Evolutionary conservation across 2,888 invertebrate genomes (phyloP).

Genomic region (Meiosimyza platycephala): DNA sequence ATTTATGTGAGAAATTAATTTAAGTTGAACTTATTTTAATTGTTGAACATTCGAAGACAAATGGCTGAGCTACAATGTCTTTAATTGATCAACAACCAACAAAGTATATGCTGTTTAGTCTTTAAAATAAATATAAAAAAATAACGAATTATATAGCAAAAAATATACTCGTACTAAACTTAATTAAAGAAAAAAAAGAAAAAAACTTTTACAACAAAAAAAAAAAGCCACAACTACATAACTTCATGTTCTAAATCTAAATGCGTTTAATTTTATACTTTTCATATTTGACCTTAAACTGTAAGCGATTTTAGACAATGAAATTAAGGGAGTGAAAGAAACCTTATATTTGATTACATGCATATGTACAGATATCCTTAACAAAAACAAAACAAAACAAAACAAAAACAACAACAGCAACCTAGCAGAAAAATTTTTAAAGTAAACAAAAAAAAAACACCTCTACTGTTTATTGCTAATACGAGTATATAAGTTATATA

Average conservation of each 20-base stretch:
- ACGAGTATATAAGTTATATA: not conserved
- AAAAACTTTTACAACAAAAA: constrained; percentile 23
- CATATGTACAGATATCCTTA: too few species aligned
- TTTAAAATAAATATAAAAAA: too few species aligned
- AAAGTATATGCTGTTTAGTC: too few species aligned
- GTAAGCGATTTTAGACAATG: constrained; percentile 41
- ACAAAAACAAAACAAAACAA: constrained; percentile 12
- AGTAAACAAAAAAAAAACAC: not conserved
- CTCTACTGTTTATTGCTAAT: constrained; percentile 17
- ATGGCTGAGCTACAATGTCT: too few species aligned
- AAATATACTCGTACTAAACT: too few species aligned
- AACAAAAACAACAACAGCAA: constrained; percentile 5
- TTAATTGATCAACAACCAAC: too few species aligned
- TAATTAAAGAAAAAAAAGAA: too few species aligned
- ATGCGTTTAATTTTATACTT: constrained; percentile 53
- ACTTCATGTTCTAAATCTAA: constrained; percentile 44
- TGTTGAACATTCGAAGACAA: too few species aligned
- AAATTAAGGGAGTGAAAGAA: constrained; percentile 12
- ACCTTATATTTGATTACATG: too few species aligned
- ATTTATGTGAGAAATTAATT: too few species aligned
- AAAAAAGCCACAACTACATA: constrained; percentile 23
- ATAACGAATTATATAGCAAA: too few species aligned
- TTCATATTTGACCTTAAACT: constrained; percentile 27
- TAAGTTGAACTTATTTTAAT: too few species aligned
- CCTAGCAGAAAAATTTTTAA: not conserved